A percentile compares a stretch with the other conserved stretches of the same genome.
These are phyloP conservation scores for Seriola aureovittata DNA, from an alignment of 2,113 vertebrate species.

Conservation along the genomic window DNA sequence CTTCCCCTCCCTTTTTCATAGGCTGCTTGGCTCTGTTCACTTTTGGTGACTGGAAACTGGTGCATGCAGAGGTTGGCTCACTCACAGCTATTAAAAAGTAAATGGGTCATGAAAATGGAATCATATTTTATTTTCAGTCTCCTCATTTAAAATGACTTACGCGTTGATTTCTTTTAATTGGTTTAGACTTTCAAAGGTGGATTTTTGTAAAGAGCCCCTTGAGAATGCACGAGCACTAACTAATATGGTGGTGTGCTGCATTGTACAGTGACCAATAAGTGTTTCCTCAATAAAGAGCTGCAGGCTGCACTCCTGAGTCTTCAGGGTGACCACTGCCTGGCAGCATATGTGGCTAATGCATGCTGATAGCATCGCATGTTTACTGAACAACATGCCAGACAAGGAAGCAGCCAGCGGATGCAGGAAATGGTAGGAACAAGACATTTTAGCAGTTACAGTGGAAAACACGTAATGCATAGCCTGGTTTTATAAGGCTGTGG, in stretches of 20 bases:
- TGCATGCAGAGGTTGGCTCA: background rate
- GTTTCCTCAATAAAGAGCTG: slow-evolving; percentile 48
- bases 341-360: background rate
- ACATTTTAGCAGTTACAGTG: background rate
- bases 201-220: slow-evolving; percentile 19
- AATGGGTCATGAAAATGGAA: slow-evolving; percentile 12
- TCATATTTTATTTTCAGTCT: background rate
- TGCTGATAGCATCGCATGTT: slow-evolving; percentile 21
- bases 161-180: slow-evolving; percentile 25
- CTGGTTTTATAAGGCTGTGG: background rate
- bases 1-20: background rate
- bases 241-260: background rate
- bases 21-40: background rate
- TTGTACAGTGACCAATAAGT: background rate
- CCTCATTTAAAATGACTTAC: background rate
- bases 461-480: background rate
- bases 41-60: slow-evolving; percentile 1
- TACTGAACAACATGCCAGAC: slow-evolving; percentile 5
- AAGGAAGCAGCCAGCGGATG: slow-evolving; percentile 31
- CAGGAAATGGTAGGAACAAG: slow-evolving; percentile 35
- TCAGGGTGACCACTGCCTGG: slow-evolving; percentile 35
- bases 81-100: slow-evolving; percentile 30
- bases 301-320: background rate
- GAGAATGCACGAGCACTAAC: background rate
- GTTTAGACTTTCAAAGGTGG: slow-evolving; percentile 7